These are phyloP conservation scores for Turnix velox DNA, from an alignment of 2,113 vertebrate genomes.

Conservation along the genomic window DNA sequence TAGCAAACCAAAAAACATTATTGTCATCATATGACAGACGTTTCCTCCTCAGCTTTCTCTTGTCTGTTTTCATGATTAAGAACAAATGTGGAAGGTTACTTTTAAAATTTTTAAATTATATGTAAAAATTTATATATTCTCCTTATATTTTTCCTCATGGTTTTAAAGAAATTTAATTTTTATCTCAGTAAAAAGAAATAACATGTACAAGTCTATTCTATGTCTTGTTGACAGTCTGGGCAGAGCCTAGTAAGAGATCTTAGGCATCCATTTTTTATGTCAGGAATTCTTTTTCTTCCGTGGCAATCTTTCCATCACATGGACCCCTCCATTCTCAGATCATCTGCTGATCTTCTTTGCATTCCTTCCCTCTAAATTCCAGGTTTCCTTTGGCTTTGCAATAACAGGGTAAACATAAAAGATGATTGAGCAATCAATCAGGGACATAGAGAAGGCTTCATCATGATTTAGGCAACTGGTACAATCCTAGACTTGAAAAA, in stretches of 20 bases:
- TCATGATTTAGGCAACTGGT: background rate
- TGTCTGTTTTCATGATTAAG: rapidly evolving
- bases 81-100: background rate
- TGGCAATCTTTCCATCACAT: background rate
- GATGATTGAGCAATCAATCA: background rate
- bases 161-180: background rate
- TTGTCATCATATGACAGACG: background rate
- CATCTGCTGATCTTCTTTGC: background rate
- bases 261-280: background rate
- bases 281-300: background rate
- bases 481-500: background rate
- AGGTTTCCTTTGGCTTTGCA: background rate
- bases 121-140: background rate
- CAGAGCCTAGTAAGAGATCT: background rate
- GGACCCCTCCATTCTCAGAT: background rate
- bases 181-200: background rate
- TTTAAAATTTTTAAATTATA: background rate
- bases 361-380: background rate
- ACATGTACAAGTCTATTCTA: background rate
- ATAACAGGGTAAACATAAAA: background rate
- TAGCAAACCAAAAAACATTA: background rate
- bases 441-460: background rate
- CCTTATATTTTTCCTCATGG: background rate
- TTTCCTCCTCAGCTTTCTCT: background rate
- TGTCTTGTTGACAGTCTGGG: background rate